Percentiles rank a stretch among this genome's conserved stretches.
Evolutionary conservation across 2,797 vertebrate genomes (phyloP).

Genomic region (Falco columbarius): DNA sequence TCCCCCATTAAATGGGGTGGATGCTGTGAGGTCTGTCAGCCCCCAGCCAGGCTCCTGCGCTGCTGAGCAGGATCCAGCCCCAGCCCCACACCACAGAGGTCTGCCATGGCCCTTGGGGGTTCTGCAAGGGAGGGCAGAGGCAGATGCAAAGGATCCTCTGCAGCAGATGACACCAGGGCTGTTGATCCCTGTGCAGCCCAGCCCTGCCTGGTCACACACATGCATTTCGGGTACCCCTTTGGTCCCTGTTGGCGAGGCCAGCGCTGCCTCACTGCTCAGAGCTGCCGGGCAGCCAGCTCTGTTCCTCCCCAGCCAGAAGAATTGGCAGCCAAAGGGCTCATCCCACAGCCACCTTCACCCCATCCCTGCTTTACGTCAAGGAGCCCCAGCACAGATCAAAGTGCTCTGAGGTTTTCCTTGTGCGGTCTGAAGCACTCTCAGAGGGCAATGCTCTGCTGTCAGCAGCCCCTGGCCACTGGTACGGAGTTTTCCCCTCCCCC

Average conservation of each 20-base stretch:
- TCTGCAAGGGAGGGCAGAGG: background rate
- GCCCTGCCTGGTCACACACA: background rate
- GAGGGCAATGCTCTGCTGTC: background rate
- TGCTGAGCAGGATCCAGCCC: background rate
- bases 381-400: slow-evolving; percentile 1
- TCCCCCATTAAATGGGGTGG: background rate
- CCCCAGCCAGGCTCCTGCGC: background rate
- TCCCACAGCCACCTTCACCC: background rate
- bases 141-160: fast-evolving
- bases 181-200: background rate
- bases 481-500: background rate
- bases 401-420: background rate
- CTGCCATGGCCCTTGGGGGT: background rate
- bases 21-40: background rate
- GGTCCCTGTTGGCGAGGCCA: fast-evolving
- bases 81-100: fast-evolving
- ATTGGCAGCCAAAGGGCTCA: fast-evolving
- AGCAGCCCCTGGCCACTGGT: fast-evolving
- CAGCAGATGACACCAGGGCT: fast-evolving
- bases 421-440: background rate
- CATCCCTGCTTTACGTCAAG: background rate
- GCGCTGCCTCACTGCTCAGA: fast-evolving
- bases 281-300: background rate
- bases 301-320: fast-evolving
- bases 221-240: fast-evolving